Base-by-base conservation (phyloP, 2,888 invertebrate genomes). In the Dascillus cervinus region DNA sequence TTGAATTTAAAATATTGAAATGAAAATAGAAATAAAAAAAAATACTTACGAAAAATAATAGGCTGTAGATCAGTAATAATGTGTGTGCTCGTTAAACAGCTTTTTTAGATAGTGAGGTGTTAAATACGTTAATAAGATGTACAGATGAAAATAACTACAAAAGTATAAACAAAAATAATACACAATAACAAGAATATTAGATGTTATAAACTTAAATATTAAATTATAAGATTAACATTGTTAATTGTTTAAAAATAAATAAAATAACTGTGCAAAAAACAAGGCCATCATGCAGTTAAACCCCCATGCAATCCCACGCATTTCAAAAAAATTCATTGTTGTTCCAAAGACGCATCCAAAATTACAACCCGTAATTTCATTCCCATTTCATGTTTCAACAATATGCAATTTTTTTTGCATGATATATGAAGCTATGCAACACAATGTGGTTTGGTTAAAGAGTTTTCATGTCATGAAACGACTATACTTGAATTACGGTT, bases 361-460 rank as follows among this genome's bases (percentile, higher is more conserved):
- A n/a, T n/a, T n/a, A n/a, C n/a, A n/a, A n/a, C n/a, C n/a, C n/a
- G n/a, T n/a, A n/a, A n/a, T n/a, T n/a, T n/a, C n/a, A n/a, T n/a
- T n/a, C n/a, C n/a, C n/a, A n/a, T n/a, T n/a, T n/a, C n/a, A n/a
- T n/a, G n/a, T n/a, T n/a, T 17, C 8, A 17, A 17, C 4, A 17
- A 6, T 8, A 17, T 17, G 17, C 17, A 17, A 17, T 17, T 17
- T 17, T 6, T 17, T 17, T 27, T 22, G 23, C 32, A 33, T 27
- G 20, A 25, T 12, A 44, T 54, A 57, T 58, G 57, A 61, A 61
- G 60, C 60, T 57, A 60, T 61, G 60, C 56, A 54, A 57, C 59
- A 58, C 55, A 50, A 46, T 56, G 53, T 56, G 56, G 55, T 56
- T 50, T 50, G 53, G 53, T 56, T 55, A 55, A 53, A 44, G 31